Conservation (phyloP, 2,113 vertebrate genomes). For the Beaufortia kweichowensis region DNA sequence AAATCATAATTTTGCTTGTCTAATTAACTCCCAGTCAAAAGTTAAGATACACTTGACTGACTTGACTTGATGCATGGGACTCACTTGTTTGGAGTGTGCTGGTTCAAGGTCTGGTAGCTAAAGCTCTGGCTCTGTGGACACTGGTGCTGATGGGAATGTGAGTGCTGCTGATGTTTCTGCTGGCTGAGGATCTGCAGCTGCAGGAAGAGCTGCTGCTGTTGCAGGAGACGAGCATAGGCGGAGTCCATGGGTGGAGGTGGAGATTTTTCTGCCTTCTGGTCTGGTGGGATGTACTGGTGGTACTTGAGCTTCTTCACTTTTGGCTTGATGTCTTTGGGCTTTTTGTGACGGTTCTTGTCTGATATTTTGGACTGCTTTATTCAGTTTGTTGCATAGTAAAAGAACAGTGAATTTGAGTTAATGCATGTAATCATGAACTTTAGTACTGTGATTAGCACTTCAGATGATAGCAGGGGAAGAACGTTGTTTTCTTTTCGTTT, state of each 20-base stretch:
- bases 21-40: too few relatives aligned
- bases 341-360: slow-evolving; percentile 94
- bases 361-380: slow-evolving; percentile 82
- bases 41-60: not conserved
- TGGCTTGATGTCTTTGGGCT: slow-evolving; percentile 96
- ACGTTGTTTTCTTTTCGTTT: not conserved
- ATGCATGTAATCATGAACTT: not conserved
- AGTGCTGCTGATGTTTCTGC: slow-evolving; percentile 85
- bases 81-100: slow-evolving; percentile 81
- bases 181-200: slow-evolving; percentile 98
- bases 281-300: slow-evolving; percentile 97
- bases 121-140: slow-evolving; percentile 70
- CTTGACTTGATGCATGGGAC: slow-evolving; percentile 60
- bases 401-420: not conserved
- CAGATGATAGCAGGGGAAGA: too few relatives aligned
- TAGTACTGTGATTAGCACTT: not conserved
- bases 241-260: slow-evolving; percentile 98
- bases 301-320: slow-evolving; percentile 99
- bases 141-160: slow-evolving; percentile 61
- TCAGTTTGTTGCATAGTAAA: not conserved
- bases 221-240: slow-evolving; percentile 91
- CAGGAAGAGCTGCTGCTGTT: slow-evolving; percentile 97
- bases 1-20: not conserved
- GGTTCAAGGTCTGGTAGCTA: slow-evolving; percentile 83
- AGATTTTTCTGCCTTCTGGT: slow-evolving; percentile 96